Evolutionary conservation across 2,888 invertebrate genomes (phyloP), one percentile per base, ranked within the genome.

Genomic region (Lochmaea crataegi): DNA sequence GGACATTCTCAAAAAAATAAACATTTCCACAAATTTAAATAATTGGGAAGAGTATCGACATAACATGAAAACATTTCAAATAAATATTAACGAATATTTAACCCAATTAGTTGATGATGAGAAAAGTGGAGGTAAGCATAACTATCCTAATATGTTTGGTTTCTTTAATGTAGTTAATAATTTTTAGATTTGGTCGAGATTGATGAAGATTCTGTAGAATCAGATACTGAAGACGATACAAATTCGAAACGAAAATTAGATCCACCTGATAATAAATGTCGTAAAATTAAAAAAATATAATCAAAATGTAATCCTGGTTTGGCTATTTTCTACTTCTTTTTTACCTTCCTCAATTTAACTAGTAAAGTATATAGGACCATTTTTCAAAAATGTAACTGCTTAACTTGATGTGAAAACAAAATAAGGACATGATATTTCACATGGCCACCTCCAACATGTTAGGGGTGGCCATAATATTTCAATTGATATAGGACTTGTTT

Each of bases 41-140:
- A 70, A 81, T 69, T 80, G 77, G 75, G 72, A 73, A 51, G 69
- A 73, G 12, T 80, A 79, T 71, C 61, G 75, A 32, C 76, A 75
- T 18, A 67, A 75, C 9, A 72, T 81, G 56, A 79, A 74, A 57
- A 56, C 53, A 26, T 72, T 81, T 4, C 79, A 80, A 67, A 77
- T 72, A 68, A 71, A 66, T 56, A 77, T 80, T 22, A 82, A 82
- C 70, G 69, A 69, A n/a, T 79, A 74, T 71, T 73, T 82, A 26
- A 81, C 81, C 2, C 68, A 74, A 51, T 71, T 81, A 32, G 78
- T 82, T 3, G 76, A 77, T 53, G 48, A 68, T 18, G 78, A 79
- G 42, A 70, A 73, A 74, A 58, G 67, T 72, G 65, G 56, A 68
- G 76, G 73, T 69, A 38, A 60, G 48, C n/a, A 26, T 26, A 26